Base-by-base conservation (phyloP, 2,888 invertebrate species). In the Gasteruption jaculator region DNA sequence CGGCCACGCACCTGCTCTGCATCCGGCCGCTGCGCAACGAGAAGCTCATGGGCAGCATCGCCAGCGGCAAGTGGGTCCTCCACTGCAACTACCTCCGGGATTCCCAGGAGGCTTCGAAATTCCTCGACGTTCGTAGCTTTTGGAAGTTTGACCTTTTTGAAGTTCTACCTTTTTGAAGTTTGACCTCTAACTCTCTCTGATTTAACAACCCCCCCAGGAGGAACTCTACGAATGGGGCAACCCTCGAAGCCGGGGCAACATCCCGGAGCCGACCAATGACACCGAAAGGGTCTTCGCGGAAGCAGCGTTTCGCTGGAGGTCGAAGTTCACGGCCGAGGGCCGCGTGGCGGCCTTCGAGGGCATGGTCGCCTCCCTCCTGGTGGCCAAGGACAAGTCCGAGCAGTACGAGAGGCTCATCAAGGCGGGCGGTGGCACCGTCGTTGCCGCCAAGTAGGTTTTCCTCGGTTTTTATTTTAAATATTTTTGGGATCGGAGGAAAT, bases 51-150 rank as follows among this genome's bases (percentile, higher is more conserved):
- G 84, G 86, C 1, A 84, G 86, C 43, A 81, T 95, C 45, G 92
- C 94, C 0, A 79, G 87, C 0, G 94, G 95, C 12, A 84, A 87
- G 57, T 94, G 92, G 92, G 79, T 94, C 8, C 71, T 94, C n/a
- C 87, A 89, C 56, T 78, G 82, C 2, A 79, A 81, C 0, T 95
- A 91, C 59, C 71, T 93, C 2, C 78, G 80, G 4, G 76, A 83
- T 31, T 87, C 85, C 40, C 70, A 78, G 6, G 73, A 76, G 18
- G 73, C 73, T 1, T 78, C 79, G 1, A 59, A 60, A 43, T 86
- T 90, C 60, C 63, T 88, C 3, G 69, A 80, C 57, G 88, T 87
- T 55, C 69, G 73, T 65, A 36, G 18, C 21, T 11, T 38, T 36
- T 6, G n/a, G 2, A 26, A 24, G 18, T 38, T 11, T 31, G 14